These are phyloP conservation scores for Anser brachyrhynchus DNA, from an alignment of 2,113 vertebrate genomes.

Conservation along the genomic window DNA sequence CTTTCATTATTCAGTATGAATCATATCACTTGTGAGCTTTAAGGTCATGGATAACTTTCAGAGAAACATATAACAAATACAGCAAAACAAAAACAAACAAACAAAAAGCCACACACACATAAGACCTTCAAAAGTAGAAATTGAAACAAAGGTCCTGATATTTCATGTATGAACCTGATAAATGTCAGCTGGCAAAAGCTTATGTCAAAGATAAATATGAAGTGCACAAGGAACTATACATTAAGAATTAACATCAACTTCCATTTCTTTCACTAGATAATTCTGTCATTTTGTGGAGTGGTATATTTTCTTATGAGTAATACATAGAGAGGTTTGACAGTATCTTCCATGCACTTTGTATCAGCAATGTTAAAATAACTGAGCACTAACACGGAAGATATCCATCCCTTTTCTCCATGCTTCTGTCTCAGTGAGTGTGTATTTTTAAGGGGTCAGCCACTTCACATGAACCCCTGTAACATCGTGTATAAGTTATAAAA, in stretches of 20 bases:
- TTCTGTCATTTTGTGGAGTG: neutral
- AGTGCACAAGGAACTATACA: neutral
- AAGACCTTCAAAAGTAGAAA: neutral
- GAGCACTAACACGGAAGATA: neutral
- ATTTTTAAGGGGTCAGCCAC: neutral
- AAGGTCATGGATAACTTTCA: neutral
- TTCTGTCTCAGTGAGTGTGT: neutral
- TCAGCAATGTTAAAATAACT: neutral
- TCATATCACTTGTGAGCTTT: neutral
- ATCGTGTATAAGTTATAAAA: neutral
- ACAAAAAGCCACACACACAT: neutral
- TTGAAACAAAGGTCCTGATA: neutral
- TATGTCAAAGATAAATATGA: neutral
- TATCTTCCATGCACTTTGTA: neutral
- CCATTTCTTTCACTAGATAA: neutral
- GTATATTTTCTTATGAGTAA: neutral
- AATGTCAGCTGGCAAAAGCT: neutral
- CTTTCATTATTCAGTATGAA: neutral
- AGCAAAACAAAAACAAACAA: neutral
- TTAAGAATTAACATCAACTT: neutral
- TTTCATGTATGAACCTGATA: neutral
- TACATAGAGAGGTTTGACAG: neutral
- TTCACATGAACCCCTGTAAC: neutral
- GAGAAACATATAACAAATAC: neutral
- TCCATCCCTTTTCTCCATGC: neutral